These are phyloP conservation scores for Diaprepes abbreviatus DNA, from an alignment of 2,888 invertebrate species.

Conservation along the genomic window DNA sequence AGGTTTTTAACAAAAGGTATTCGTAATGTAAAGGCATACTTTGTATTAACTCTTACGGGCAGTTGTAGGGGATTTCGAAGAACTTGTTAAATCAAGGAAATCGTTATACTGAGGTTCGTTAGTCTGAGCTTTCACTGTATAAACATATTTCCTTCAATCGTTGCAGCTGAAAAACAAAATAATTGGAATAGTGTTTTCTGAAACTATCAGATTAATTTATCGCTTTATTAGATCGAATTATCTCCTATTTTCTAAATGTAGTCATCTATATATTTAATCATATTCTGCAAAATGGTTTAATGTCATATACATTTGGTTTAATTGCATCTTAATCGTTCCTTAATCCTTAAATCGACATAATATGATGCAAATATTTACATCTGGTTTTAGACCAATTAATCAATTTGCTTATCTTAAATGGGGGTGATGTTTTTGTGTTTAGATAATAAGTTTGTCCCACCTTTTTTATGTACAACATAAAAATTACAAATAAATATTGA, in stretches of 20 bases:
- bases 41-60: too few species aligned
- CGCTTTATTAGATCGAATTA: neutral
- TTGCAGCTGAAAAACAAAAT: too few species aligned
- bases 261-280: constrained; percentile 5
- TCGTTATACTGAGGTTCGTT: too few species aligned
- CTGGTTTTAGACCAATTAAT: constrained; percentile 11
- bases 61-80: too few species aligned
- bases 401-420: constrained; percentile 9
- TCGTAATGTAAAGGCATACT: too few species aligned
- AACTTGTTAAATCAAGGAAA: too few species aligned
- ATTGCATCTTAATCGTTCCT: constrained; percentile 1
- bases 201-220: neutral
- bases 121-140: too few species aligned
- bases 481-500: too few species aligned
- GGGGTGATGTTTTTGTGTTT: neutral
- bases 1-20: too few species aligned
- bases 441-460: neutral
- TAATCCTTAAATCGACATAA: constrained; percentile 13
- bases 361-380: constrained; percentile 12
- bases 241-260: neutral
- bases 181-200: too few species aligned
- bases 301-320: neutral
- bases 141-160: too few species aligned
- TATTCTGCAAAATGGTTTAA: neutral
- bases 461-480: neutral